Conservation (phyloP, 1,140 invertebrate genomes). For the Cherax destructor region DNA sequence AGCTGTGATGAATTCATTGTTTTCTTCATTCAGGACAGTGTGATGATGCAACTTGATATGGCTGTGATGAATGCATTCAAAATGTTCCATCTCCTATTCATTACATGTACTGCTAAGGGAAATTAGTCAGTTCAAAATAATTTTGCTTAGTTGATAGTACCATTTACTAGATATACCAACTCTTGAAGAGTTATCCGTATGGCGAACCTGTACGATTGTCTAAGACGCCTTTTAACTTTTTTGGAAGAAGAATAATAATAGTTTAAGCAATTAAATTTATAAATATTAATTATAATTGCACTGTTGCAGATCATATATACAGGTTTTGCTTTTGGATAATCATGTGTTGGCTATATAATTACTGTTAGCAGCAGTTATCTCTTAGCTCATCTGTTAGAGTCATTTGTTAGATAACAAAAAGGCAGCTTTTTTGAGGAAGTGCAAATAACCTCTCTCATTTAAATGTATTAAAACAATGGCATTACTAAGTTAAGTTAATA, state of each 20-base stretch:
- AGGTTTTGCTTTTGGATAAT: not conserved
- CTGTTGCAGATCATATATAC: not conserved
- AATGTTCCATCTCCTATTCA: constrained; percentile 43
- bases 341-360: not conserved
- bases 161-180: not conserved
- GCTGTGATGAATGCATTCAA: constrained; percentile 62
- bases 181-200: not conserved
- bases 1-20: not conserved
- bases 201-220: not conserved
- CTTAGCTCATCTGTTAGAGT: constrained; percentile 26
- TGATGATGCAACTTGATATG: constrained; percentile 56
- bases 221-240: not conserved
- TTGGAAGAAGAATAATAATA: not conserved
- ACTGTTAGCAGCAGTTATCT: constrained; percentile 33
- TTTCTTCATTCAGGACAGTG: constrained; percentile 26
- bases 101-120: constrained; percentile 12
- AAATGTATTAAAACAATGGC: constrained; percentile 54
- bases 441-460: constrained; percentile 53
- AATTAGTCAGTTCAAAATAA: not conserved
- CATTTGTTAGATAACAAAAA: constrained; percentile 22
- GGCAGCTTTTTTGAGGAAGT: constrained; percentile 52
- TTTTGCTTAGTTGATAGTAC: not conserved
- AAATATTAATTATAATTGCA: not conserved
- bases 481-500: constrained; percentile 59
- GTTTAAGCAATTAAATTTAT: not conserved